phyloP scores from a whole-genome alignment of 2,888 invertebrate genomes.

The Allolobophora icterica region DNA sequence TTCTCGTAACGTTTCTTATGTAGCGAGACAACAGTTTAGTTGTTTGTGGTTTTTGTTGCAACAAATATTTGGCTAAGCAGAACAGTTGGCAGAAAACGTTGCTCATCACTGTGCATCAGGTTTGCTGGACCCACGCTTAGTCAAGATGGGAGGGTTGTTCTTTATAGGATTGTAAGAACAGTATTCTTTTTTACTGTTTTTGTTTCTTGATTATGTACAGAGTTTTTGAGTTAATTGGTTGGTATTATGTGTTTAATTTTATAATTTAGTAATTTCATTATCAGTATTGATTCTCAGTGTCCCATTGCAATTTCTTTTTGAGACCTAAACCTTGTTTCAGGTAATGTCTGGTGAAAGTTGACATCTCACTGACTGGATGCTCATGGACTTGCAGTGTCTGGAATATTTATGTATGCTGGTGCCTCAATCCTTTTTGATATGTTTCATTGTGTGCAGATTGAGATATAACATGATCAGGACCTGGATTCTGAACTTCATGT shows the following conservation, averaged over 20 bases:
- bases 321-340: not conserved
- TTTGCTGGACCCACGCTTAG: not conserved
- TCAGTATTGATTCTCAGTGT: not conserved
- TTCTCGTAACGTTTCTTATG: not conserved
- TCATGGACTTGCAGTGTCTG: not conserved
- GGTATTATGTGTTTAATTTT: not conserved
- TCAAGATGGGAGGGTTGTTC: not conserved
- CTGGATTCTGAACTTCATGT: not conserved
- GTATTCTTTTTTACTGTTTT: not conserved
- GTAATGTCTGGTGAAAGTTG: not conserved
- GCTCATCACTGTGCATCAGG: not conserved
- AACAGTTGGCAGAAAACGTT: not conserved
- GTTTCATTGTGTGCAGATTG: not conserved
- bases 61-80: not conserved
- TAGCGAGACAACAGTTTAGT: not conserved
- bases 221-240: not conserved
- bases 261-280: not conserved
- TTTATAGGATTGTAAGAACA: constrained; percentile 1
- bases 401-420: not conserved
- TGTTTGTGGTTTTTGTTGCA: not conserved
- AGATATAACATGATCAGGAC: not conserved
- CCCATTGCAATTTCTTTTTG: not conserved
- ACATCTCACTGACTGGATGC: not conserved
- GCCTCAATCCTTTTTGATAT: not conserved
- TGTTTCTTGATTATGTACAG: not conserved